Evolutionary conservation across 2,888 invertebrate genomes (phyloP).

Genomic region (Kryphioiulus occultus): DNA sequence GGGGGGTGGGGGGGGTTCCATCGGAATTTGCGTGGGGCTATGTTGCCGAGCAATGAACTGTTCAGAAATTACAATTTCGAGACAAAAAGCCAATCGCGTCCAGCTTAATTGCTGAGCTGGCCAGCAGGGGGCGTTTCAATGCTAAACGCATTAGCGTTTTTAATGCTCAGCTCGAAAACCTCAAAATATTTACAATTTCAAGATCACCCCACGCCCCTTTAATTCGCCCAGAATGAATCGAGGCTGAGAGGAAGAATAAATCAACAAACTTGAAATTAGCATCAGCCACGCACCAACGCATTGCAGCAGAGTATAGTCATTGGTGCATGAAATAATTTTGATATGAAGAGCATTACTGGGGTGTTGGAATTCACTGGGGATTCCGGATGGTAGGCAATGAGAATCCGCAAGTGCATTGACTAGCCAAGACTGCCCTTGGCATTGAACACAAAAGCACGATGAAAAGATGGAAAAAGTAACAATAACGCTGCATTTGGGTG

Average conservation of each 20-base stretch:
- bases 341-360: not conserved
- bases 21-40: conserved; percentile 20
- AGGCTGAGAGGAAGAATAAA: not conserved
- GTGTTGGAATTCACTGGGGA: not conserved
- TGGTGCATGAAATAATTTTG: not conserved
- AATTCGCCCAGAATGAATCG: not conserved
- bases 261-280: not conserved
- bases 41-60: not conserved
- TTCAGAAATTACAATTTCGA: conserved; percentile 2
- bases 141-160: not conserved
- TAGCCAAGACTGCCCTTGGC: too few species aligned
- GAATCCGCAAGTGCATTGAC: not conserved
- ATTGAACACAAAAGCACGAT: too few species aligned
- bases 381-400: not conserved
- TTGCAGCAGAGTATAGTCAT: not conserved
- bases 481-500: too few species aligned
- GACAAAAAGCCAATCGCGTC: conserved; percentile 1
- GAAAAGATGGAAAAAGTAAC: too few species aligned
- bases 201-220: not conserved
- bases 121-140: not conserved
- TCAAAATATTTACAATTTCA: conserved; percentile 35
- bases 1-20: not conserved
- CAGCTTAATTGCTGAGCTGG: not conserved
- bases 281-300: not conserved
- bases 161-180: not conserved